These are phyloP conservation scores for Gymnothorax javanicus DNA, from an alignment of 2,797 vertebrate genomes.

Conservation along the genomic window DNA sequence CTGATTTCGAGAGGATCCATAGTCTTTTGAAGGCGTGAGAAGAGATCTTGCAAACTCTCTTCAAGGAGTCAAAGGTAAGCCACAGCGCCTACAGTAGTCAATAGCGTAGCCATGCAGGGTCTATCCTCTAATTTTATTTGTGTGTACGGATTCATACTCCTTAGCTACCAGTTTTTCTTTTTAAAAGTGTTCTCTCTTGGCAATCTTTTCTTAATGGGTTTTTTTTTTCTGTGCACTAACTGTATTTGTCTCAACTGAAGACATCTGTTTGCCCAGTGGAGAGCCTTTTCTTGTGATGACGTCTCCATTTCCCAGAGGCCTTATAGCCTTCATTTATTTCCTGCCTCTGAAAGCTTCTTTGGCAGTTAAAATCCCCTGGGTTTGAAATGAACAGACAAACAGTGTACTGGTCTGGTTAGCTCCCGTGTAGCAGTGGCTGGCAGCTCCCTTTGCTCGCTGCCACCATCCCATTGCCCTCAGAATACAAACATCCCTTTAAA, in stretches of 20 bases:
- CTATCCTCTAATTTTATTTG: background rate
- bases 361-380: constrained; percentile 58
- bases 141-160: background rate
- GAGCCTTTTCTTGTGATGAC: background rate
- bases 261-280: background rate
- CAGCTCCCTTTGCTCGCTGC: background rate
- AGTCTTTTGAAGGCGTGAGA: too few relatives aligned
- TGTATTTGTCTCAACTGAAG: background rate
- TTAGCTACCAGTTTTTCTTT: background rate
- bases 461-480: background rate
- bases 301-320: background rate
- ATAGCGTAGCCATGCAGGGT: too few relatives aligned
- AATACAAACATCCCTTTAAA: constrained; percentile 59
- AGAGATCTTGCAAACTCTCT: too few relatives aligned
- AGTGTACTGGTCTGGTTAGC: background rate
- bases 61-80: too few relatives aligned
- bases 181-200: background rate
- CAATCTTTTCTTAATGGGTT: background rate
- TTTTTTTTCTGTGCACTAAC: background rate
- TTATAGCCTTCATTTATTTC: background rate
- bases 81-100: too few relatives aligned
- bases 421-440: background rate
- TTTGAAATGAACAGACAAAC: constrained; percentile 42
- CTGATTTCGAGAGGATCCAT: too few relatives aligned
- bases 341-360: constrained; percentile 56